phyloP scores from a whole-genome alignment of 2,113 vertebrate genomes.

The Galbula dea region DNA sequence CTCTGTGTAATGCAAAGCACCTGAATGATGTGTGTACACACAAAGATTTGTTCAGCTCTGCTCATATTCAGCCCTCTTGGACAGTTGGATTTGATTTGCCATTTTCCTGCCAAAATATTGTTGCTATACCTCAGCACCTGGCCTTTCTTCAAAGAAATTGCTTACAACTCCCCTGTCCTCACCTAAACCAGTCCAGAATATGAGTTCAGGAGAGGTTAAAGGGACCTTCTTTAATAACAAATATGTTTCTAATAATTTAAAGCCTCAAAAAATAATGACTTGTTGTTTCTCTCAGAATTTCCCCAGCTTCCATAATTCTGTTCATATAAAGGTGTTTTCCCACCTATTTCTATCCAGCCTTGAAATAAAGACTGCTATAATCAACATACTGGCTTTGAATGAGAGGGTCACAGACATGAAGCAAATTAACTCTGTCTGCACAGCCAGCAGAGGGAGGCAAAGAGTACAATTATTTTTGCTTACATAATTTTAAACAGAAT shows the following conservation, averaged over 20 bases:
- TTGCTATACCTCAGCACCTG: constrained; percentile 56
- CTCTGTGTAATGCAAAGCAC: constrained; percentile 64
- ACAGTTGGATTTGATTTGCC: constrained; percentile 67
- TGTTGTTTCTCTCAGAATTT: neutral
- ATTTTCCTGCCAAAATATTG: constrained; percentile 60
- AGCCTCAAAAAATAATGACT: neutral
- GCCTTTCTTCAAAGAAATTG: constrained; percentile 59
- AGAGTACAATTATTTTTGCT: constrained; percentile 4
- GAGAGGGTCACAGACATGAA: neutral
- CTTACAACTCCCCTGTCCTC: constrained; percentile 1
- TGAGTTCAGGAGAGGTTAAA: constrained; percentile 45
- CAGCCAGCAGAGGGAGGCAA: constrained; percentile 64
- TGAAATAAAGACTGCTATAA: neutral
- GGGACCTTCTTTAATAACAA: neutral
- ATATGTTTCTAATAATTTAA: neutral
- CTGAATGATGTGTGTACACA: constrained; percentile 57
- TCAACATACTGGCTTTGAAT: neutral
- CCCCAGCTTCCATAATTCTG: neutral
- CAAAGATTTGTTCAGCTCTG: constrained; percentile 60
- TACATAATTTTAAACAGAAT: neutral
- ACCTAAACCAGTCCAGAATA: constrained; percentile 28
- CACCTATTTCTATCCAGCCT: neutral
- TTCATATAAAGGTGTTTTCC: neutral
- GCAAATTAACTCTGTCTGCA: constrained; percentile 16
- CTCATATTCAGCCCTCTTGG: constrained; percentile 50